Base-by-base conservation (phyloP, 2,113 vertebrate genomes). In the Rhea pennata region DNA sequence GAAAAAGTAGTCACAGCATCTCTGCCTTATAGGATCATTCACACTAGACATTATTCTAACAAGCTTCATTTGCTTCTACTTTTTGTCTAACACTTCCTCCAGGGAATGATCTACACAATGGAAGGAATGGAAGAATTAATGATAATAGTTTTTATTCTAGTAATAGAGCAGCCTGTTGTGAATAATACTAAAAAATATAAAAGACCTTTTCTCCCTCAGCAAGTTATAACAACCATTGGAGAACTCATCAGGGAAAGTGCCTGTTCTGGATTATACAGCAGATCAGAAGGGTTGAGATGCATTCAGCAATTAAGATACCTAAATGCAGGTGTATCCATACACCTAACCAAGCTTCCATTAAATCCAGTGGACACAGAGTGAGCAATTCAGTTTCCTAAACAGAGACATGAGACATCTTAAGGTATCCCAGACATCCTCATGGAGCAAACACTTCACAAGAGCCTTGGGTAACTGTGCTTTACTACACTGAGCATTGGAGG, bases 331-430 rank as follows among this genome's bases (percentile, higher is more conserved):
- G 23, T 51, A 54, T 16, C 40, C 51, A 6, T 13, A 22, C 29
- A 59, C 61, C 19, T 23, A 48, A 6, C 72, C 50, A 13, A 69
- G 29, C 39, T 69, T 27, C 22, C 12, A 3, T 14, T 40, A 1
- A 46, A 50, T n/a, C n/a, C 1, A 5, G 9, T 48, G 61, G n/a
- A n/a, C 39, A 21, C 0, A 5, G 29, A 50, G 26, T 22, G 4
- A 15, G 64, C 11, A 61, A 15, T 73, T 62, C 21, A 40, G 48
- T 76, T 66, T 51, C 39, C 40, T 65, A 33, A 29, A n/a, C 53
- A 2, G 2, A 13, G 5, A 50, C 10, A 62, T 46, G 61, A 62
- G n/a, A 27, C 29, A 23, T 48, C 19, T 36, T 4, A 6, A 40
- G 42, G 17, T 29, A 8, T 54, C 51, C 46, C 56, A 92, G 40